Conservation (phyloP, 2,888 invertebrate species). For the Cryptocephalus moraei region DNA sequence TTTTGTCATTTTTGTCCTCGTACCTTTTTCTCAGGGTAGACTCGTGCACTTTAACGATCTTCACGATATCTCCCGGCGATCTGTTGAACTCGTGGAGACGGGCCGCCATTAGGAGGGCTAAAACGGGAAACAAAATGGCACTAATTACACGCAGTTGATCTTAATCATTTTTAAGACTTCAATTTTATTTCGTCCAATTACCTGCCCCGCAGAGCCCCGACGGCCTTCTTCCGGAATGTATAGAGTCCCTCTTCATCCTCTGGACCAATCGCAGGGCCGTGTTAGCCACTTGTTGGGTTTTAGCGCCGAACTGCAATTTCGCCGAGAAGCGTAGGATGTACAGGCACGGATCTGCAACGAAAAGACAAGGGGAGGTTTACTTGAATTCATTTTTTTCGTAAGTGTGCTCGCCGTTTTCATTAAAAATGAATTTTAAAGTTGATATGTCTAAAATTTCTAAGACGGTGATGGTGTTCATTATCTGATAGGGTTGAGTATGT, state of each 20-base stretch:
- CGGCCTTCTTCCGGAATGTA: constrained; percentile 91
- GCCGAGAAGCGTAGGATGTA: constrained; percentile 93
- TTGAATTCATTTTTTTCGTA: too few species aligned
- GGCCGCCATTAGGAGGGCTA: constrained; percentile 88
- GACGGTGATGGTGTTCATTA: too few species aligned
- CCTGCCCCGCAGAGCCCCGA: constrained; percentile 97
- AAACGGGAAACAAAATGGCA: background rate
- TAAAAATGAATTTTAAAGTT: too few species aligned
- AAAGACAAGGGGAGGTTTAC: background rate
- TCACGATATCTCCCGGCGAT: constrained; percentile 77
- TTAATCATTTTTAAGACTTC: too few species aligned
- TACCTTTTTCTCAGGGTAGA: constrained; percentile 80
- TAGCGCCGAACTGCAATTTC: constrained; percentile 81
- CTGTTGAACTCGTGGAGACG: constrained; percentile 86
- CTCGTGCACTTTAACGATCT: constrained; percentile 93
- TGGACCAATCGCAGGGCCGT: constrained; percentile 90
- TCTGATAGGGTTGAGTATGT: too few species aligned
- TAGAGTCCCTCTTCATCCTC: constrained; percentile 96
- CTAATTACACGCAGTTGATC: constrained; percentile 16
- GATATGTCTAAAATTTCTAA: too few species aligned
- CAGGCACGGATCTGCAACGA: constrained; percentile 74
- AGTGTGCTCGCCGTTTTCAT: too few species aligned
- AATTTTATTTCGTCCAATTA: constrained; percentile 28
- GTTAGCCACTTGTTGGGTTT: constrained; percentile 90
- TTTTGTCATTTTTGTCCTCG: too few species aligned